phyloP scores from a whole-genome alignment of 2,113 vertebrate species.

The Camarhynchus parvulus region DNA sequence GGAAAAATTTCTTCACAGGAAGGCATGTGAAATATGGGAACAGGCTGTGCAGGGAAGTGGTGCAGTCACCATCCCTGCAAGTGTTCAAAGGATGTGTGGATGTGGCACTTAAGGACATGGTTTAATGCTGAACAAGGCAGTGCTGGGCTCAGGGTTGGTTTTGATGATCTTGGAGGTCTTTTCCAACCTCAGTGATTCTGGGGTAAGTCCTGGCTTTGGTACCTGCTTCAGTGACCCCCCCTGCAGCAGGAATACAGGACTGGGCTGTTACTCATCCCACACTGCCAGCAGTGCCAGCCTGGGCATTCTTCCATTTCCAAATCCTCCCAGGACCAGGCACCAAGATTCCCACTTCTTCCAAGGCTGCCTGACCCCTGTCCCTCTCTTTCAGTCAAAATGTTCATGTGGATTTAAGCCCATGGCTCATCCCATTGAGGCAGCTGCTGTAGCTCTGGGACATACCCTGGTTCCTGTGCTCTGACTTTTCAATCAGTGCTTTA shows the following conservation, averaged over 20 bases:
- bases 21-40: not conserved
- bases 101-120: not conserved
- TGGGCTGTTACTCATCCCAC: not conserved
- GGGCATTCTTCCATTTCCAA: not conserved
- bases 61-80: not conserved
- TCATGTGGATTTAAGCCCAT: not conserved
- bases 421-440: not conserved
- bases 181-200: not conserved
- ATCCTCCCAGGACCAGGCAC: not conserved
- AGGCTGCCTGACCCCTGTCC: not conserved
- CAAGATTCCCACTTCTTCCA: not conserved
- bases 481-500: not conserved
- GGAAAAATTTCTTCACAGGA: not conserved
- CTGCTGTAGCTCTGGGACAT: not conserved
- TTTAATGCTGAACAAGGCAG: not conserved
- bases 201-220: not conserved
- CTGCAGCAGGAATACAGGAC: not conserved
- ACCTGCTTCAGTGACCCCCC: rapidly evolving
- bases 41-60: not conserved
- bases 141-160: not conserved
- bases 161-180: not conserved
- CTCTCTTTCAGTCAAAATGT: not conserved
- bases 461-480: not conserved
- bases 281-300: not conserved
- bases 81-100: not conserved